phyloP scores from a whole-genome alignment of 2,797 vertebrate species.

The Cyprinella venusta region DNA sequence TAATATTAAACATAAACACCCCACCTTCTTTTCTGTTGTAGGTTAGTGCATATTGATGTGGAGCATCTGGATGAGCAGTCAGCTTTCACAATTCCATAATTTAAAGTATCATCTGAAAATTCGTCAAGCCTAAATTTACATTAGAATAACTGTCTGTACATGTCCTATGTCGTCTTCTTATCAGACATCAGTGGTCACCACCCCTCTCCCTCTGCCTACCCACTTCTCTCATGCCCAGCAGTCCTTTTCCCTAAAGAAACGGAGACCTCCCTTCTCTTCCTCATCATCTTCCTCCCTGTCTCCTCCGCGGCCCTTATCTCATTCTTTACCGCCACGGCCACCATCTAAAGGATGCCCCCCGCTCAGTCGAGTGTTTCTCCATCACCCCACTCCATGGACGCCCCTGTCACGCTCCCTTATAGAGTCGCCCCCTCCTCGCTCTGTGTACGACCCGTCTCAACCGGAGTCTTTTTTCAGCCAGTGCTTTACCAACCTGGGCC shows the following conservation, averaged over 20 bases:
- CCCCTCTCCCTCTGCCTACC: constrained; percentile 81
- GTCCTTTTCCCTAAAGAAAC: constrained; percentile 87
- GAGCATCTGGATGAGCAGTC: neutral
- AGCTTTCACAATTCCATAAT: neutral
- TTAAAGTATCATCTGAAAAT: neutral
- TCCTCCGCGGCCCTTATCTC: constrained; percentile 67
- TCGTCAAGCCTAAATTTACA: neutral
- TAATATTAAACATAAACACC: constrained; percentile 1
- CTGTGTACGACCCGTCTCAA: constrained; percentile 80
- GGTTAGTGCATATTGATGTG: constrained; percentile 13
- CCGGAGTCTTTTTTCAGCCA: constrained; percentile 85
- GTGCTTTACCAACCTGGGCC: constrained; percentile 84
- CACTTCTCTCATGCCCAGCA: constrained; percentile 85
- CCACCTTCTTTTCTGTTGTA: neutral
- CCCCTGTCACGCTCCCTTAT: constrained; percentile 82
- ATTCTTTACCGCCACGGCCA: constrained; percentile 81
- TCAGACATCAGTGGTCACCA: constrained; percentile 72
- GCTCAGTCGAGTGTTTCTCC: constrained; percentile 82
- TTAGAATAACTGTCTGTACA: neutral
- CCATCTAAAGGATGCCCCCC: constrained; percentile 81
- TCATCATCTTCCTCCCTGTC: constrained; percentile 68
- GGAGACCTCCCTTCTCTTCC: constrained; percentile 70
- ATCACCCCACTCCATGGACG: constrained; percentile 79
- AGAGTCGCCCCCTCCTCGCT: constrained; percentile 64
- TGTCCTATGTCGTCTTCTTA: constrained; percentile 77